Evolutionary conservation across 2,888 invertebrate species (phyloP), one percentile per base, ranked within the genome.

Genomic region (Cenopis cana): DNA sequence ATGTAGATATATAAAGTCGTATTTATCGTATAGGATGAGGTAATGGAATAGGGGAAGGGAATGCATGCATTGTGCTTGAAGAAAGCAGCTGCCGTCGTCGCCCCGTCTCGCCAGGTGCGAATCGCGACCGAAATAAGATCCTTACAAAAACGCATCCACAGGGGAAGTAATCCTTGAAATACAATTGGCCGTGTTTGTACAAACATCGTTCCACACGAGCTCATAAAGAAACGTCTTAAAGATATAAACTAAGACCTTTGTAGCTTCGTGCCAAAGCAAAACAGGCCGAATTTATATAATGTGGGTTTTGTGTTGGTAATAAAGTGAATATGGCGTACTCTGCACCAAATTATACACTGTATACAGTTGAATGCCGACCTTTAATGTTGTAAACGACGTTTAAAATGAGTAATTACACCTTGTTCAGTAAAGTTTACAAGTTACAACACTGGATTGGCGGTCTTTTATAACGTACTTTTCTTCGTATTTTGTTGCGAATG

Each of bases 71-170:
- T 77, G 70, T 73, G 74, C 69, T 71, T 70, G 74, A 52, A 66
- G 66, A 73, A 73, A 75, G 73, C 89, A 89, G 88, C 89, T 89
- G 89, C 80, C 82, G 52, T 20, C 59, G 24, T 20, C 59, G 24
- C 24, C 46, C 50, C 66, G 64, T 50, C 64, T 65, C 41, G 60
- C 74, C 74, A 74, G 74, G 74, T 74, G 74, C 68, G 54, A 70
- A 41, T 36, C 59, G 55, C 29, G 46, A 46, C 46, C 41, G 41
- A 54, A 65, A 41, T 54, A 49, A 70, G 65, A 59, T 57, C 54
- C 33, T 70, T 54, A 65, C 52, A 65, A 65, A 59, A 66, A 52
- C 65, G 68, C 46, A 41, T 52, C 10, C 38, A 59, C 69, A 46
- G 33, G 59, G 70, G 59, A 70, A 69, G 52, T 62, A 49, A 69